A percentile compares a stretch with the other conserved stretches of the same genome.
Evolutionary conservation across 2,888 invertebrate species (phyloP).

Genomic region (Tipula unca): DNA sequence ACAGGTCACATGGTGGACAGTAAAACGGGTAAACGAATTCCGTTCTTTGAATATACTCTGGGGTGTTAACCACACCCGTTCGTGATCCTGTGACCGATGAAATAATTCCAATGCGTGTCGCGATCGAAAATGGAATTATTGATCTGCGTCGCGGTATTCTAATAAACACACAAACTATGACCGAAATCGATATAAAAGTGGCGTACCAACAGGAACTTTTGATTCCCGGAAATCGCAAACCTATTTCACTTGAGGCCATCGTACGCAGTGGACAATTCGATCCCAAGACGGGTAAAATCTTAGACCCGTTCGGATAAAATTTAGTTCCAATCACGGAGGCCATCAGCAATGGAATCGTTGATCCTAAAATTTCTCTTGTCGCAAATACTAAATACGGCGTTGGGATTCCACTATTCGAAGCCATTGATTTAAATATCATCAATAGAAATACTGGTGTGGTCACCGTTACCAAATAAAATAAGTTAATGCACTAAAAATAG

Average conservation of each 20-base stretch:
- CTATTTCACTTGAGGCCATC: conserved; percentile 72
- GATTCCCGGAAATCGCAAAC: conserved; percentile 56
- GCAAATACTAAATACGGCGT: conserved; percentile 66
- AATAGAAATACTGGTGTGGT: conserved; percentile 62
- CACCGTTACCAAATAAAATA: conserved; percentile 61
- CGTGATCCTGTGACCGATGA: conserved; percentile 66
- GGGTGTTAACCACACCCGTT: conserved; percentile 65
- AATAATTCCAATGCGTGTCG: conserved; percentile 68
- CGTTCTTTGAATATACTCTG: conserved; percentile 75
- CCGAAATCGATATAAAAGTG: conserved; percentile 57
- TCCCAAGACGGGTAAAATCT: conserved; percentile 58
- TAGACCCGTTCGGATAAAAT: conserved; percentile 63
- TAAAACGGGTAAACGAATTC: conserved; percentile 71
- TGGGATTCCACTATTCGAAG: conserved; percentile 65
- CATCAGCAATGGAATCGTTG: conserved; percentile 68
- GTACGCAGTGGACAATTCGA: conserved; percentile 62
- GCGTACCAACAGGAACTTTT: conserved; percentile 65
- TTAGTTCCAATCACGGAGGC: conserved; percentile 66
- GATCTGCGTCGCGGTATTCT: conserved; percentile 65
- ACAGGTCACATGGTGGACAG: conserved; percentile 83
- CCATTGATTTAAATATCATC: conserved; percentile 59
- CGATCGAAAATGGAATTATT: conserved; percentile 68
- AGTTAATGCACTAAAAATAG: conserved; percentile 60
- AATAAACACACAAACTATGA: conserved; percentile 58
- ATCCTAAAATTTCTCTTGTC: conserved; percentile 71